Percentiles rank a stretch among this genome's conserved stretches.
Conservation (phyloP, 1,140 invertebrate species). For the Diorhabda sublineata region DNA sequence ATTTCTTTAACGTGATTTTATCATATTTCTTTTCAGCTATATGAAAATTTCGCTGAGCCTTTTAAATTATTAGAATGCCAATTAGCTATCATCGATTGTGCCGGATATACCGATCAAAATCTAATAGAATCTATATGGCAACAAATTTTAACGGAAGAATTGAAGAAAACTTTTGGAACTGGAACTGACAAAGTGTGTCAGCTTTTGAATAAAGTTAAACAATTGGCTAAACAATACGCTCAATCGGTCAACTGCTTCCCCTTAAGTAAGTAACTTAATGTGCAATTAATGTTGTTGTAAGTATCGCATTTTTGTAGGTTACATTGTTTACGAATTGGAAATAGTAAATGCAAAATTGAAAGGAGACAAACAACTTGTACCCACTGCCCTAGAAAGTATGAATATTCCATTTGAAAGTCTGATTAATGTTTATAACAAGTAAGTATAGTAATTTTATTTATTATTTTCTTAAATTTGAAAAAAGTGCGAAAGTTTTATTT, state of each 20-base stretch:
- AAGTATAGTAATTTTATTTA: conserved; percentile 40
- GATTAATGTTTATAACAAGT: conserved; percentile 69
- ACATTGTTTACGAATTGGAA: conserved; percentile 70
- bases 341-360: conserved; percentile 66
- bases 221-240: conserved; percentile 67
- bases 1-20: not conserved
- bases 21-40: conserved; percentile 57
- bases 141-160: conserved; percentile 64
- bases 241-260: conserved; percentile 73
- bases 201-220: conserved; percentile 68
- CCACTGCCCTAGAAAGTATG: conserved; percentile 63
- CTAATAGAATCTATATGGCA: conserved; percentile 76
- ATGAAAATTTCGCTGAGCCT: conserved; percentile 77
- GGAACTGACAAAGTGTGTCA: conserved; percentile 62
- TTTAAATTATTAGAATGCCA: conserved; percentile 81
- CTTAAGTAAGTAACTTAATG: conserved; percentile 51
- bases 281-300: not conserved
- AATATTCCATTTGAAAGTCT: conserved; percentile 67
- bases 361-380: conserved; percentile 64
- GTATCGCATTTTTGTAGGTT: conserved; percentile 51
- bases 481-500: too few relatives aligned
- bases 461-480: not conserved
- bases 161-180: conserved; percentile 49
- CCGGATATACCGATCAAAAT: conserved; percentile 67
- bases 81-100: conserved; percentile 78